Percentiles rank a stretch among this genome's conserved stretches.
phyloP scores from a whole-genome alignment of 2,797 vertebrate genomes.

The Pangasius krempfi region DNA sequence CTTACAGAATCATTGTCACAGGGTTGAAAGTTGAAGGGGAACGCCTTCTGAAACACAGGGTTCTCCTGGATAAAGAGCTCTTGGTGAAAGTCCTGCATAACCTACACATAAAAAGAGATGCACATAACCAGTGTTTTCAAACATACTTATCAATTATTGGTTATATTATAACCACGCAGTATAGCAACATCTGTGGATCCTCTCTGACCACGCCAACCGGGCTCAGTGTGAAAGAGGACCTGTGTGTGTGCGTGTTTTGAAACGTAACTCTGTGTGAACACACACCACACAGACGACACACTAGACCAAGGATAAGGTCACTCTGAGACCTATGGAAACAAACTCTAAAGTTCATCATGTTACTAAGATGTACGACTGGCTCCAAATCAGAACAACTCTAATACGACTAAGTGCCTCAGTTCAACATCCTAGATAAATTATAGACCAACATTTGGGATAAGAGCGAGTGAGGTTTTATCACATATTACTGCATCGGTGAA shows the following conservation, averaged over 20 bases:
- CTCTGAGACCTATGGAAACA: constrained; percentile 56
- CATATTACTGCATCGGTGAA: too few species aligned
- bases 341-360: constrained; percentile 48
- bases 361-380: constrained; percentile 54
- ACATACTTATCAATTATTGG: not conserved
- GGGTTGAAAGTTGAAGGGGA: constrained; percentile 87
- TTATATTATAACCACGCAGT: not conserved
- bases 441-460: not conserved
- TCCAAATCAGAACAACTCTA: constrained; percentile 6
- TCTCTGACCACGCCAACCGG: not conserved
- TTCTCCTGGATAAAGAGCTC: constrained; percentile 91
- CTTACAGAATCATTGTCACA: constrained; percentile 89
- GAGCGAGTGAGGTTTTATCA: not conserved
- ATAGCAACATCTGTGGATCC: not conserved
- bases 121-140: not conserved
- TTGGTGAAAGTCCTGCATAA: constrained; percentile 88
- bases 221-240: constrained; percentile 5
- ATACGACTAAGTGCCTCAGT: not conserved
- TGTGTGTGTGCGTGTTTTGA: constrained; percentile 34
- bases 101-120: constrained; percentile 68
- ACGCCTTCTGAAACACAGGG: constrained; percentile 80
- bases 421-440: not conserved
- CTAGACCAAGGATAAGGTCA: constrained; percentile 51
- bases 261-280: constrained; percentile 45
- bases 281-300: constrained; percentile 41